Evolutionary conservation across 2,888 invertebrate genomes (phyloP).

Genomic region (Meganola albula): DNA sequence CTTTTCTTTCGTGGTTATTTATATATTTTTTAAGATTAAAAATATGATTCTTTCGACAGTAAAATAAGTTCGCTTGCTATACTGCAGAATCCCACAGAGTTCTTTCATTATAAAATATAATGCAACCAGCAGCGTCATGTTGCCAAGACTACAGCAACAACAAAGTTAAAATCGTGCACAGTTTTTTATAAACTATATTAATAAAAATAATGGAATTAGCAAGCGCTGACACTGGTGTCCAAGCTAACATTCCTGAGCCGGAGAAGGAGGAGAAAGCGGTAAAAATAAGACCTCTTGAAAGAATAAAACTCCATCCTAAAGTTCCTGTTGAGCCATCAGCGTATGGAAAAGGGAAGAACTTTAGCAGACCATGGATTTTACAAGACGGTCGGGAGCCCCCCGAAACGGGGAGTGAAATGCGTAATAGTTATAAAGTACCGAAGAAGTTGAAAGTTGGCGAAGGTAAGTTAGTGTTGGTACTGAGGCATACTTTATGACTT

Average conservation of each 20-base stretch:
- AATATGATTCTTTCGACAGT: too few relatives aligned
- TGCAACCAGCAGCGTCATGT: too few relatives aligned
- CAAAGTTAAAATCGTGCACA: too few relatives aligned
- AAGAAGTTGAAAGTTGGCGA: constrained; percentile 40
- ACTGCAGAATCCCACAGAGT: too few relatives aligned
- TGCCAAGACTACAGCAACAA: too few relatives aligned
- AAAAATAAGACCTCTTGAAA: constrained; percentile 57
- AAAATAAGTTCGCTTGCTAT: too few relatives aligned
- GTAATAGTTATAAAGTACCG: constrained; percentile 43
- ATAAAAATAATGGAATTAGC: constrained; percentile 28
- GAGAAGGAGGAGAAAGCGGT: constrained; percentile 39
- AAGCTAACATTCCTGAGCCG: constrained; percentile 57
- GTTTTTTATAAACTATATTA: too few relatives aligned
- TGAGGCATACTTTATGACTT: too few relatives aligned
- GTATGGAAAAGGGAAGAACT: constrained; percentile 59
- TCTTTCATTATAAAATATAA: too few relatives aligned
- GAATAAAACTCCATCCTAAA: constrained; percentile 58
- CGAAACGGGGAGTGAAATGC: constrained; percentile 61
- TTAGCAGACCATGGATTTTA: constrained; percentile 64
- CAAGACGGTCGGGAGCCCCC: constrained; percentile 60
- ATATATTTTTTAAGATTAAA: too few relatives aligned
- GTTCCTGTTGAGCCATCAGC: constrained; percentile 59
- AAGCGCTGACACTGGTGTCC: constrained; percentile 43
- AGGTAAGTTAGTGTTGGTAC: too few relatives aligned
- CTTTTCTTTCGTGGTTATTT: too few relatives aligned